Percentiles rank a stretch among this genome's conserved stretches.
Conservation (phyloP, 2,888 invertebrate genomes). For the Pandemis corylana region DNA sequence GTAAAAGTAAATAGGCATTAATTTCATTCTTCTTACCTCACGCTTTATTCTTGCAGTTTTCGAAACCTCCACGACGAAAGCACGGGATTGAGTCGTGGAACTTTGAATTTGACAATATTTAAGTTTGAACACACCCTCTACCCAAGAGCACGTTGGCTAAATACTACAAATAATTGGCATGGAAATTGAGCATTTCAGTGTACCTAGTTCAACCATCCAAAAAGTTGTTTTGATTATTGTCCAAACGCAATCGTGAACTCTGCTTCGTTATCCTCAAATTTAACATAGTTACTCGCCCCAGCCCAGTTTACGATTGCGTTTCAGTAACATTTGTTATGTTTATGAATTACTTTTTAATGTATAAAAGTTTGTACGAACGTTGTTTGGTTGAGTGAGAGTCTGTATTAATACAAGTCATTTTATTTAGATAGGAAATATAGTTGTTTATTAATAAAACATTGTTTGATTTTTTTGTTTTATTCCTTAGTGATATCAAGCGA, state of each 20-base stretch:
- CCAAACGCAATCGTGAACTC: constrained; percentile 28
- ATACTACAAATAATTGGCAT: background rate
- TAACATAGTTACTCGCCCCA: constrained; percentile 5
- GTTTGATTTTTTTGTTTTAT: constrained; percentile 57
- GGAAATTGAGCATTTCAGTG: background rate
- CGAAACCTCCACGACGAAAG: constrained; percentile 2
- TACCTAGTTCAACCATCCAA: background rate
- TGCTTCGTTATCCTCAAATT: constrained; percentile 16
- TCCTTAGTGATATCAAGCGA: constrained; percentile 24
- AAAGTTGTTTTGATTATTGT: constrained; percentile 25
- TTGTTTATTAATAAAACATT: constrained; percentile 62
- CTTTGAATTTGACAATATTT: constrained; percentile 1
- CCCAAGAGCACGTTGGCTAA: constrained; percentile 1
- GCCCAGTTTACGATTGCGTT: constrained; percentile 20
- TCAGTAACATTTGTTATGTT: constrained; percentile 50
- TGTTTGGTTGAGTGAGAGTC: constrained; percentile 53
- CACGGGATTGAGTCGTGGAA: constrained; percentile 7
- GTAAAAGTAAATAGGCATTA: too few species aligned
- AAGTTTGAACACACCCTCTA: background rate
- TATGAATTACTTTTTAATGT: constrained; percentile 61
- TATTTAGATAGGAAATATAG: constrained; percentile 76
- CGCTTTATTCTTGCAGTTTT: constrained; percentile 47
- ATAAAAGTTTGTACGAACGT: constrained; percentile 59
- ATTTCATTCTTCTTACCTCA: background rate
- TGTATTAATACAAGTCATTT: constrained; percentile 64